Base-by-base conservation (phyloP, 1,140 invertebrate genomes). In the Mamestra configurata region DNA sequence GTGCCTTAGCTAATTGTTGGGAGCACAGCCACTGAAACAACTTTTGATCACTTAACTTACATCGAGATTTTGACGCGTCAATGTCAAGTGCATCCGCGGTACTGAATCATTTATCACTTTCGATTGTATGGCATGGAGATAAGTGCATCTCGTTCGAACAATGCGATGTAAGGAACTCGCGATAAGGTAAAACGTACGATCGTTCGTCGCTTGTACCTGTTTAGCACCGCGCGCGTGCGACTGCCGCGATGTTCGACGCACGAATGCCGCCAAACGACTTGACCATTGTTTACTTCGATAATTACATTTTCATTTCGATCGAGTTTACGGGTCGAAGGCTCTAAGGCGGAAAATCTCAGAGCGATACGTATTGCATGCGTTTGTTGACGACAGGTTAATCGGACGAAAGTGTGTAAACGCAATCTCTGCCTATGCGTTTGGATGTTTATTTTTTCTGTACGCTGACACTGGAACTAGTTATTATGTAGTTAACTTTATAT, bases 271-370 rank as follows among this genome's bases (percentile, higher is more conserved):
- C 85, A 82, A 75, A 78, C 82, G 79, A 80, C 86, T 85, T 84
- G 84, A 85, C 86, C 81, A 91, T 93, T 94, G 93, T 94, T 94
- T 94, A 93, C 91, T 86, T 85, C 87, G 85, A 85, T 91, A 93
- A 94, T 94, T 92, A 90, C 87, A 89, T 91, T 91, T 92, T 92
- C 87, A 86, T 90, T 91, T 86, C 91, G 89, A 92, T 93, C 90
- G 90, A 92, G 87, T 91, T 92, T 92, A 86, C 88, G 80, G 87
- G 88, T 88, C 89, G 90, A 92, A 94, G 91, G 90, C 89, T 93
- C 79, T 64, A 83, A 80, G 85, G 83, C 88, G 90, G 92, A 92
- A 92, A 93, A 94, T 92, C 91, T 92, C 85, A 84, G 79, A 80
- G 75, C 31, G 57, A 64, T 43, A 81, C 86, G 86, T 87, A 87